phyloP scores from a whole-genome alignment of 2,888 invertebrate genomes.

The Rotaria macrura region DNA sequence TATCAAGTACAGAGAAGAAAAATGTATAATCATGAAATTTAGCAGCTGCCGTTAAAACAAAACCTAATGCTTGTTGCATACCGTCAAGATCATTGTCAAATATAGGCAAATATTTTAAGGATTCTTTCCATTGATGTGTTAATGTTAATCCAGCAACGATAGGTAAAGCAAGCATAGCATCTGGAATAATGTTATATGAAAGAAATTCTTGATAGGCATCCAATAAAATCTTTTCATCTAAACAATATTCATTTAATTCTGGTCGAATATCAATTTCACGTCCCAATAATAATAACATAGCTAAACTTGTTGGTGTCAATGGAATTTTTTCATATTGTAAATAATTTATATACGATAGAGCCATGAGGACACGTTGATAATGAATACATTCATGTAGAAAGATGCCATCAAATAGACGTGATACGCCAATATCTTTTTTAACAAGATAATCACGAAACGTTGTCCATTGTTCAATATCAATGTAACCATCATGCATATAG shows the following conservation, averaged over 20 bases:
- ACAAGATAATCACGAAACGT: not conserved
- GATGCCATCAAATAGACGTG: not conserved
- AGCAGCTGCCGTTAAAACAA: not conserved
- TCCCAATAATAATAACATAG: not conserved
- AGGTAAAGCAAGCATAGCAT: not conserved
- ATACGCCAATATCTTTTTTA: conserved; percentile 1
- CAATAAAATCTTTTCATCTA: not conserved
- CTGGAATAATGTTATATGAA: not conserved
- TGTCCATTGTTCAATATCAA: not conserved
- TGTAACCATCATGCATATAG: not conserved
- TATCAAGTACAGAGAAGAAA: not conserved
- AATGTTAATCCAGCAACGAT: not conserved
- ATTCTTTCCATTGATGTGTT: not conserved
- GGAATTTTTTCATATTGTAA: not conserved
- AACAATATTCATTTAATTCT: not conserved
- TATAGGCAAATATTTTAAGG: not conserved
- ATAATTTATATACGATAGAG: not conserved
- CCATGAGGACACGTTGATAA: not conserved
- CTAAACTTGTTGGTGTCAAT: not conserved
- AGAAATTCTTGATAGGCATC: not conserved
- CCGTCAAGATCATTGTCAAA: not conserved
- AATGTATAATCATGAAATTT: not conserved
- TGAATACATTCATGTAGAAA: not conserved
- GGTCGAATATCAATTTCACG: not conserved
- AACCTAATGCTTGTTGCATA: not conserved